These are phyloP conservation scores for Amphipyra berbera DNA, from an alignment of 2,888 invertebrate species.

Conservation along the genomic window DNA sequence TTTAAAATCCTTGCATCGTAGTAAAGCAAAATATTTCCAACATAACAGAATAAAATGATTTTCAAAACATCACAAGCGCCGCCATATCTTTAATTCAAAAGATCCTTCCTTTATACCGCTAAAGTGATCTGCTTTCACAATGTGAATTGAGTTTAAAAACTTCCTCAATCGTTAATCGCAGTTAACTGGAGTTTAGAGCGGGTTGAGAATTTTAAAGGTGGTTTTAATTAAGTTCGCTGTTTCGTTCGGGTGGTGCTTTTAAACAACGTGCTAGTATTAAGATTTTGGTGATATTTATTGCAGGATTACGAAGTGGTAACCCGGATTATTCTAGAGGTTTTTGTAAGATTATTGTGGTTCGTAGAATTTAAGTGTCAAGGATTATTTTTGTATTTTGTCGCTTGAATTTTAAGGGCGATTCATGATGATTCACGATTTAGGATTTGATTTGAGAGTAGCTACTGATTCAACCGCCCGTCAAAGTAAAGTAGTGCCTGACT, in stretches of 20 bases:
- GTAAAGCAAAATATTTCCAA: slow-evolving; percentile 13
- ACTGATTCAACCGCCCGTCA: too few relatives aligned
- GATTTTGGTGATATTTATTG: slow-evolving; percentile 14
- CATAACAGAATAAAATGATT: slow-evolving; percentile 38
- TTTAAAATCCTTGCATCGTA: neutral
- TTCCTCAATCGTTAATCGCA: slow-evolving; percentile 61
- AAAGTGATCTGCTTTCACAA: slow-evolving; percentile 63
- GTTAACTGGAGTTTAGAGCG: slow-evolving; percentile 59
- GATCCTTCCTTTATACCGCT: slow-evolving; percentile 49
- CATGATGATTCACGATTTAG: too few relatives aligned
- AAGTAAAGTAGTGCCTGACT: too few relatives aligned
- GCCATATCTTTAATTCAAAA: slow-evolving; percentile 63
- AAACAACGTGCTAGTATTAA: slow-evolving; percentile 13
- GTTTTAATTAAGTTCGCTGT: slow-evolving; percentile 49
- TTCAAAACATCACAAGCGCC: slow-evolving; percentile 18
- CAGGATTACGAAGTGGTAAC: slow-evolving; percentile 9
- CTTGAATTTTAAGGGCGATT: too few relatives aligned
- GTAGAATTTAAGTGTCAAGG: neutral
- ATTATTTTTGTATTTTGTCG: neutral
- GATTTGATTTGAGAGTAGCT: too few relatives aligned
- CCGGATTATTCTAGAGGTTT: slow-evolving; percentile 11
- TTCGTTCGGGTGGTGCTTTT: slow-evolving; percentile 27
- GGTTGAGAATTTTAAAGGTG: slow-evolving; percentile 53
- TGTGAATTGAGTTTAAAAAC: slow-evolving; percentile 67
- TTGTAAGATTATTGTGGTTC: slow-evolving; percentile 3